Evolutionary conservation across 2,113 vertebrate species (phyloP).

Genomic region (Hippocampus mohnikei): DNA sequence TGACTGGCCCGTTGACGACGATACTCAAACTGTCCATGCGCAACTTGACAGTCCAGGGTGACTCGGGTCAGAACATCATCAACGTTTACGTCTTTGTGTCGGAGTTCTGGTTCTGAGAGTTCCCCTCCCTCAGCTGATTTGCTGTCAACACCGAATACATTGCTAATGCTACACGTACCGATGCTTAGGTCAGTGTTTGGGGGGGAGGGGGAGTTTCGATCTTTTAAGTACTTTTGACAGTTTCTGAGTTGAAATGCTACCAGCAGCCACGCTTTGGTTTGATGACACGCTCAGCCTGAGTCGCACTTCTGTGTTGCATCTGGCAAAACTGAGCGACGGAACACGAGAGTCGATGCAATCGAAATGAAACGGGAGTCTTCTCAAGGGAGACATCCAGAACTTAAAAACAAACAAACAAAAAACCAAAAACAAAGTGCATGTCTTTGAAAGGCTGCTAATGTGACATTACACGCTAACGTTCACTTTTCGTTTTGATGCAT

Average conservation of each 20-base stretch:
- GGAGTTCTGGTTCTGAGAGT: conserved; percentile 89
- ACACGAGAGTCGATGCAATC: conserved; percentile 18
- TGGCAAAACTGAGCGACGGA: conserved; percentile 24
- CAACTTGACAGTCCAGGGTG: conserved; percentile 80
- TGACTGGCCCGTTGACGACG: conserved; percentile 81
- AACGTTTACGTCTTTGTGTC: conserved; percentile 90
- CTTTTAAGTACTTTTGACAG: conserved; percentile 29
- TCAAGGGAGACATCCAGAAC: conserved; percentile 12
- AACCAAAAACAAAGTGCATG: conserved; percentile 50
- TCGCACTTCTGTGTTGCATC: conserved; percentile 17
- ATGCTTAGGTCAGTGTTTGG: conserved; percentile 28
- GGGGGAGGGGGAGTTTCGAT: neutral
- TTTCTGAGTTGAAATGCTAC: conserved; percentile 36
- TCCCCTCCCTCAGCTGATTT: conserved; percentile 3
- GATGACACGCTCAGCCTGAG: conserved; percentile 41
- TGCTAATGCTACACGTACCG: conserved; percentile 25
- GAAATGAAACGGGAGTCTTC: conserved; percentile 6
- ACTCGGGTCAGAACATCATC: conserved; percentile 86
- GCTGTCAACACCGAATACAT: conserved; percentile 42
- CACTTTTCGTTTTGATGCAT: conserved; percentile 38
- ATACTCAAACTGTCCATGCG: conserved; percentile 90
- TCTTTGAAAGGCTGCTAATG: conserved; percentile 35
- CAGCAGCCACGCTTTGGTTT: conserved; percentile 25
- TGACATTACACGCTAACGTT: conserved; percentile 35
- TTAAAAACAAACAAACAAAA: neutral